Evolutionary conservation across 2,797 vertebrate genomes (phyloP).

Genomic region (Todus mexicanus): DNA sequence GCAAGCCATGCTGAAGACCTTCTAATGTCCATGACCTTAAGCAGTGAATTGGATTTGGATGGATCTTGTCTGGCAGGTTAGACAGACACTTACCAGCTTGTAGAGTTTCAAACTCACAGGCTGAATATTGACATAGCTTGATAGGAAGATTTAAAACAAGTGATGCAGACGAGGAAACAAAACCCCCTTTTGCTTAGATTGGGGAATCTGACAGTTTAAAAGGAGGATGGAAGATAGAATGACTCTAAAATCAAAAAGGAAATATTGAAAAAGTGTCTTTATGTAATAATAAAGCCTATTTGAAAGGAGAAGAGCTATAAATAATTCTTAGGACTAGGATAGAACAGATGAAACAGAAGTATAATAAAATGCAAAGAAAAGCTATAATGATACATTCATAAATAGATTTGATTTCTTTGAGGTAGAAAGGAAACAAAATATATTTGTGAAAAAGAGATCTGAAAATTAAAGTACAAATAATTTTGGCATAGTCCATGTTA

Average conservation of each 20-base stretch:
- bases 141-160: neutral
- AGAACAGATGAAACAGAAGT: neutral
- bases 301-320: neutral
- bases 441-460: neutral
- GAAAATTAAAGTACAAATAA: neutral
- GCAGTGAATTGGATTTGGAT: conserved; percentile 6
- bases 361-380: neutral
- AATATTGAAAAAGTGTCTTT: neutral
- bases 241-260: neutral
- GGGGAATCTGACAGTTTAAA: neutral
- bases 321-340: neutral
- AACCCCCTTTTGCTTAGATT: neutral
- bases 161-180: neutral
- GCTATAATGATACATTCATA: neutral
- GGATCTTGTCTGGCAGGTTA: conserved; percentile 2
- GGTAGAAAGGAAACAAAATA: neutral
- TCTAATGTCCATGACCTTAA: neutral
- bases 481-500: neutral
- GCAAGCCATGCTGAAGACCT: neutral
- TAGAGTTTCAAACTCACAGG: neutral
- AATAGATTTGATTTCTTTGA: neutral
- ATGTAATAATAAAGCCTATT: neutral
- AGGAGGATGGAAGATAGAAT: neutral
- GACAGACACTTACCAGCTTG: neutral
- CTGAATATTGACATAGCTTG: neutral